Evolutionary conservation across 2,888 invertebrate genomes (phyloP).

Genomic region (Auanema freiburgensis): DNA sequence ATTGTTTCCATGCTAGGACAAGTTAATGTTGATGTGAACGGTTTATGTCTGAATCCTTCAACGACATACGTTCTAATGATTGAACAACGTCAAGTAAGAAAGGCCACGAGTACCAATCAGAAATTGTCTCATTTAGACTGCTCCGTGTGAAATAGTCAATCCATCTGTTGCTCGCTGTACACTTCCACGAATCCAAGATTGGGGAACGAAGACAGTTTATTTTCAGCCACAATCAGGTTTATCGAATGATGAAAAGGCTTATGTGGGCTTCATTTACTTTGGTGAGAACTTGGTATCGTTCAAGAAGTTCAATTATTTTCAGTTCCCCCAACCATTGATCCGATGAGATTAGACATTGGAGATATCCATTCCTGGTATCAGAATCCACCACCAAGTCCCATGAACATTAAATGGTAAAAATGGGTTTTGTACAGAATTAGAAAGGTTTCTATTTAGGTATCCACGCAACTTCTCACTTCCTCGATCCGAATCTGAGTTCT

Average conservation of each 20-base stretch:
- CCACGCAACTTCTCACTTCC: slow-evolving; percentile 22
- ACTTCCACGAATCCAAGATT: slow-evolving; percentile 35
- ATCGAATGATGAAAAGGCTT: slow-evolving; percentile 38
- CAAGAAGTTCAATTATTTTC: slow-evolving; percentile 9
- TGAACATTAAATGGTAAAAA: slow-evolving; percentile 57
- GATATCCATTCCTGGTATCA: slow-evolving; percentile 52
- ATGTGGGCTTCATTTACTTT: slow-evolving; percentile 61
- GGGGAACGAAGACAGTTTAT: slow-evolving; percentile 45
- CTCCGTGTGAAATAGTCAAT: slow-evolving; percentile 32
- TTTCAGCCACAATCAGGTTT: slow-evolving; percentile 36
- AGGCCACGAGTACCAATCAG: background rate
- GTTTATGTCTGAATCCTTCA: slow-evolving; percentile 80
- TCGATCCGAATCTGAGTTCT: background rate
- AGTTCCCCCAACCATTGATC: slow-evolving; percentile 61
- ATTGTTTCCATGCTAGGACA: slow-evolving; percentile 96
- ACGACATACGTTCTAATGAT: slow-evolving; percentile 33
- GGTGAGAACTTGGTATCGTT: slow-evolving; percentile 28
- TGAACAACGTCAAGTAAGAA: slow-evolving; percentile 27
- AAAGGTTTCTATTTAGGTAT: slow-evolving; percentile 5
- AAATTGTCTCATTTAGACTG: slow-evolving; percentile 21
- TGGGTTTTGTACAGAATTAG: slow-evolving; percentile 48
- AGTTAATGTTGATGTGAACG: slow-evolving; percentile 90
- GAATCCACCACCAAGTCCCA: slow-evolving; percentile 44
- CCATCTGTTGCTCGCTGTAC: slow-evolving; percentile 41
- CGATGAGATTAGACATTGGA: slow-evolving; percentile 57